Base-by-base conservation (phyloP, 2,113 vertebrate species). In the Laterallus jamaicensis region DNA sequence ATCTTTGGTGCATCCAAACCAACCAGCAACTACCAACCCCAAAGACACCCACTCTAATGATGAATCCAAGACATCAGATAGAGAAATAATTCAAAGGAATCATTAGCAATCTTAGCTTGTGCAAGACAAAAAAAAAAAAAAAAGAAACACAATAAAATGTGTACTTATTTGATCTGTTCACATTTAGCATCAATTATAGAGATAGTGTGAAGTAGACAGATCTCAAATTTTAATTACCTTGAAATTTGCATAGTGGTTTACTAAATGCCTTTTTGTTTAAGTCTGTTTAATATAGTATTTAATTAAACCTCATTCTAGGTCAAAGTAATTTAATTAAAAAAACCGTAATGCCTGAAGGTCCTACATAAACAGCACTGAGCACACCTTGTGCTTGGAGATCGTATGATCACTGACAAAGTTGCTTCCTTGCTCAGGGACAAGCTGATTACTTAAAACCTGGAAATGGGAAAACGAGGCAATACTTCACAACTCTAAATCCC, bases 211-310 rank as follows among this genome's bases (percentile, higher is more conserved):
- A 97, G 74, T 39, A 6, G 22, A 86, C 55, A 93, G 86, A 95
- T 91, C 74, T 88, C 55, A 84, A 83, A 94, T 94, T 97, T 96
- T 96, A 97, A 97, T 97, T 96, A 96, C 87, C 82, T 93, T 91
- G 82, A 93, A 95, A 96, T 97, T 67, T 96, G 91, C 92, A 93
- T 82, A 78, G 59, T 83, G 74, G 86, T 96, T 96, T 97, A 90
- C 92, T 95, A 97, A 96, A 96, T 78, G 73, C 63, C 82, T 95
- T 95, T 95, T 95, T 96, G 93, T 96, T 96, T 83, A 94, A 89
- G 69, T 69, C 50, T 95, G 76, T 79, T 78, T 79, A 94, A 95
- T 83, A 81, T 6, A 73, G 31, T 77, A 80, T 94, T 92, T 95
- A 96, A 96, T 96, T 96, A 93, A 93, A 90, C 52, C n/a, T 75